Evolutionary conservation across 1,140 invertebrate species (phyloP).

Genomic region (Temnothorax curvispinosus): DNA sequence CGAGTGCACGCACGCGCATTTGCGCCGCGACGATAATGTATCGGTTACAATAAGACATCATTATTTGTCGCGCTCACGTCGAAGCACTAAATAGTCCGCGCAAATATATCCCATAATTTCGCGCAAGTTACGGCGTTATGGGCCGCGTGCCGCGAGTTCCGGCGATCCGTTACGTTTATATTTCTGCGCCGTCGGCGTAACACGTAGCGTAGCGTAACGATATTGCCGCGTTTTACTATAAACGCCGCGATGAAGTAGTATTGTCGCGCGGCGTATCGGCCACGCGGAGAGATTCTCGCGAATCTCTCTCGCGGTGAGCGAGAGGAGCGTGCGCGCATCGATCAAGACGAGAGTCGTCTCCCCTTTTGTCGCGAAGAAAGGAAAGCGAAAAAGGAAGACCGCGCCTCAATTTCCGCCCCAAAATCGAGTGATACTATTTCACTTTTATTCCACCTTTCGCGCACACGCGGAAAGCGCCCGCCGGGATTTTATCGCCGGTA

Average conservation of each 20-base stretch:
- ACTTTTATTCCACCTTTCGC: constrained; percentile 38
- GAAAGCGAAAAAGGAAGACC: background rate
- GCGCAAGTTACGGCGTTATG: constrained; percentile 30
- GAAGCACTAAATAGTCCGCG: constrained; percentile 57
- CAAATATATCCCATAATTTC: constrained; percentile 52
- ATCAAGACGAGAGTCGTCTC: background rate
- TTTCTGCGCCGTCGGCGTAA: constrained; percentile 48
- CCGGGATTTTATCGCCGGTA: background rate
- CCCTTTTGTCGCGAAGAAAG: constrained; percentile 24
- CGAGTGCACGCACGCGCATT: background rate
- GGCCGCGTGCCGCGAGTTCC: constrained; percentile 42
- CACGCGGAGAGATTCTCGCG: constrained; percentile 6
- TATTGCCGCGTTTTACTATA: constrained; percentile 48
- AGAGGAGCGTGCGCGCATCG: background rate
- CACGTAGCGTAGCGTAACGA: constrained; percentile 49
- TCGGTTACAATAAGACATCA: constrained; percentile 53
- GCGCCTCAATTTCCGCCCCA: constrained; percentile 44
- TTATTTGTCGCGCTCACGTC: constrained; percentile 60
- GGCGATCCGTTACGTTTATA: constrained; percentile 57
- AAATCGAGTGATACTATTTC: constrained; percentile 56
- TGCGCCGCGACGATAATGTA: constrained; percentile 21
- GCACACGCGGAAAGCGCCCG: background rate
- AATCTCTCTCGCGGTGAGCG: background rate
- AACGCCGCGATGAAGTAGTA: constrained; percentile 32
- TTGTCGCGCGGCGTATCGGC: background rate